Conservation (phyloP, 2,113 vertebrate species). For the Mustelus asterias region DNA sequence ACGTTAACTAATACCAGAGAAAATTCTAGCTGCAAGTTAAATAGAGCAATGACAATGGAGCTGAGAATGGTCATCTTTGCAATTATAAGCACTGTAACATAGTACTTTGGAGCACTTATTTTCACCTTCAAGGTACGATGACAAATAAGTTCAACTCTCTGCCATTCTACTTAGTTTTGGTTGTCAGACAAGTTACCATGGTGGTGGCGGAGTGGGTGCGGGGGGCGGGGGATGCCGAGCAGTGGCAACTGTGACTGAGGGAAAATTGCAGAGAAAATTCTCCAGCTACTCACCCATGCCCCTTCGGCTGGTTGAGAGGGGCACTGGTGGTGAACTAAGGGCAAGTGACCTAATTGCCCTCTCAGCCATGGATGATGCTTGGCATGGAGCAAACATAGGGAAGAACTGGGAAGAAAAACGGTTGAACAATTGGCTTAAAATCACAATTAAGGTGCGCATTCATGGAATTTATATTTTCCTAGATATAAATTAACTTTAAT, state of each 20-base stretch:
- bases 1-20: background rate
- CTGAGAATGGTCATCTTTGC: background rate
- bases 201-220: too few species aligned
- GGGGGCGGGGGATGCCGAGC: background rate
- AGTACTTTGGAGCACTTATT: background rate
- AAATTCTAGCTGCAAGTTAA: background rate
- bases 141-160: background rate
- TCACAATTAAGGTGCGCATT: background rate
- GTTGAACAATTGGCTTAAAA: background rate
- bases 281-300: background rate
- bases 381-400: background rate
- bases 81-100: background rate
- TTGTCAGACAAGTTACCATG: background rate
- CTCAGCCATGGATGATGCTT: background rate
- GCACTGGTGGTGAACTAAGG: background rate
- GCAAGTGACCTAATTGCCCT: background rate
- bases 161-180: background rate
- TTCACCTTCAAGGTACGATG: background rate
- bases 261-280: background rate
- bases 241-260: background rate
- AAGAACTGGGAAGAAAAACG: background rate
- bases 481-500: background rate
- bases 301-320: background rate
- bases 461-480: background rate
- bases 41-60: background rate